A percentile compares a stretch with the other conserved stretches of the same genome.
These are phyloP conservation scores for Oryzias woworae DNA, from an alignment of 2,113 vertebrate species.

Conservation along the genomic window DNA sequence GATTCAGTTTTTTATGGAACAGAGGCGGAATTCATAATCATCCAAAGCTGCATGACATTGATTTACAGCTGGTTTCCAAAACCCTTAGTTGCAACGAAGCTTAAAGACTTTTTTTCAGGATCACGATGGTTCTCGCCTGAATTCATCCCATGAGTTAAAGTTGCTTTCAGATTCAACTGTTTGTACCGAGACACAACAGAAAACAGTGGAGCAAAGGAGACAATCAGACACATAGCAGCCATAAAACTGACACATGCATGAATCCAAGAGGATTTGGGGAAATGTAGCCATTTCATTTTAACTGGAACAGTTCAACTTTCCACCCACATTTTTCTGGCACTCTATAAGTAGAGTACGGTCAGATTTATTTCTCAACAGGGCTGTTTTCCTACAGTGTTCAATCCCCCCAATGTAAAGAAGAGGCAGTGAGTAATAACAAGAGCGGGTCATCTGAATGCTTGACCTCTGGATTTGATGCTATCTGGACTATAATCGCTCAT, in stretches of 20 bases:
- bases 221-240: conserved; percentile 16
- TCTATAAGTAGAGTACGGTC: background rate
- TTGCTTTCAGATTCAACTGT: background rate
- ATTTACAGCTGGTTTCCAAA: background rate
- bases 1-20: background rate
- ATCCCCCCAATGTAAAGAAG: conserved; percentile 17
- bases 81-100: background rate
- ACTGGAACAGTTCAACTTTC: conserved; percentile 8
- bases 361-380: conserved; percentile 20
- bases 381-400: conserved; percentile 30
- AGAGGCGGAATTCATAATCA: conserved; percentile 21
- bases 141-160: background rate
- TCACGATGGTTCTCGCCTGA: background rate
- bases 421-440: conserved; percentile 6
- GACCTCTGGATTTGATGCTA: conserved; percentile 4
- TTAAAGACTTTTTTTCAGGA: conserved; percentile 1
- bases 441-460: conserved; percentile 9
- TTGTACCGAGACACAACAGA: background rate
- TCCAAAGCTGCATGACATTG: conserved; percentile 6
- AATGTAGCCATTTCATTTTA: conserved; percentile 11
- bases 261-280: conserved; percentile 5
- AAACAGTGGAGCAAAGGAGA: conserved; percentile 6
- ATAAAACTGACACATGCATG: conserved; percentile 10
- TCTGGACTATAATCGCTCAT: conserved; percentile 29
- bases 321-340: background rate